phyloP scores from a whole-genome alignment of 2,113 vertebrate genomes.

The Leuciscus idus region DNA sequence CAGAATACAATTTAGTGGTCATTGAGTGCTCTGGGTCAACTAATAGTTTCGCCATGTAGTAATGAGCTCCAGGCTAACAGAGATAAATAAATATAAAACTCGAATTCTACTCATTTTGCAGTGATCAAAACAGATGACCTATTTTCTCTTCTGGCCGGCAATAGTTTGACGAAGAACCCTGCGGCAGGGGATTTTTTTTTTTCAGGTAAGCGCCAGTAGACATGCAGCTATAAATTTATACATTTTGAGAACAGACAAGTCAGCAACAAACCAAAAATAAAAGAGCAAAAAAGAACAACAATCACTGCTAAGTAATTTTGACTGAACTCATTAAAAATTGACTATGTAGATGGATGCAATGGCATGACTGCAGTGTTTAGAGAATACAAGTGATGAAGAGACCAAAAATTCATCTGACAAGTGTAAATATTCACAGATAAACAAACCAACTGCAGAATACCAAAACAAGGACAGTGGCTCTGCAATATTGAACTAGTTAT shows the following conservation, averaged over 20 bases:
- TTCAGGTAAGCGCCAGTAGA: constrained; percentile 54
- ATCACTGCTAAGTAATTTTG: constrained; percentile 55
- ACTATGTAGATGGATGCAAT: constrained; percentile 61
- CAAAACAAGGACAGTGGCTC: constrained; percentile 60
- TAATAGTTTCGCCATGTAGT: constrained; percentile 35
- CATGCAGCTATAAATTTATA: constrained; percentile 48
- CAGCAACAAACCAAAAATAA: constrained; percentile 23
- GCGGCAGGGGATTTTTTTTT: constrained; percentile 47
- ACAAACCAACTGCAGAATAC: constrained; percentile 73
- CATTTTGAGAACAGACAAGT: constrained; percentile 56
- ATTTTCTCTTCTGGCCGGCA: constrained; percentile 63
- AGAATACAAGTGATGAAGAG: constrained; percentile 75
- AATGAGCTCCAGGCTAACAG: constrained; percentile 36
- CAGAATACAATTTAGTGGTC: constrained; percentile 24
- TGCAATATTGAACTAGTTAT: background rate
- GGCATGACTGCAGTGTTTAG: constrained; percentile 60
- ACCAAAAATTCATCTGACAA: constrained; percentile 76
- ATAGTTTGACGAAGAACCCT: constrained; percentile 49
- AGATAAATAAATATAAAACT: constrained; percentile 30
- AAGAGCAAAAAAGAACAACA: constrained; percentile 9
- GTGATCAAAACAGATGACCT: constrained; percentile 71
- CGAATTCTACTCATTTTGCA: constrained; percentile 49
- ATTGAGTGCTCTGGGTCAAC: constrained; percentile 5
- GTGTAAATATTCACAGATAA: constrained; percentile 79
- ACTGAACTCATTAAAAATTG: constrained; percentile 72